Percentiles rank a stretch among this genome's conserved stretches.
Evolutionary conservation across 1,140 invertebrate genomes (phyloP).

Genomic region (Calephelis virginiensis): DNA sequence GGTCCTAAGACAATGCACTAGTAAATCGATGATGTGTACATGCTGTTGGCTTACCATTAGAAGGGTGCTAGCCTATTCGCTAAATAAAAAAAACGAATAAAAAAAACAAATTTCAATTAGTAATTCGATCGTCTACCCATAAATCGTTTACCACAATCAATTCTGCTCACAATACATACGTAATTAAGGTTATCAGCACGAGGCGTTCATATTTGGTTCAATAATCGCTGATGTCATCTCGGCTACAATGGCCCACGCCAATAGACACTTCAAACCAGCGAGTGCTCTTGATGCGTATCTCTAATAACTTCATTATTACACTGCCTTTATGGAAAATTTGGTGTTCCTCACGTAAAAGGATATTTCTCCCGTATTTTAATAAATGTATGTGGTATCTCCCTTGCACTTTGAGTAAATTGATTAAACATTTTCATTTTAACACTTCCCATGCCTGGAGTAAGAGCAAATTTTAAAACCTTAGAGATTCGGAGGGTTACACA

Average conservation of each 20-base stretch:
- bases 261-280: slow-evolving; percentile 30
- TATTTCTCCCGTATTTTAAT: background rate
- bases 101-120: background rate
- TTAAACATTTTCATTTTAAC: no score
- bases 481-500: no score
- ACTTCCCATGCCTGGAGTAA: no score
- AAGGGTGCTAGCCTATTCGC: no score
- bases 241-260: slow-evolving; percentile 19
- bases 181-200: slow-evolving; percentile 27
- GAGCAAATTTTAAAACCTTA: no score
- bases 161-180: slow-evolving; percentile 22
- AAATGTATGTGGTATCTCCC: slow-evolving; percentile 9
- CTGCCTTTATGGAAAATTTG: slow-evolving; percentile 11
- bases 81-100: no score
- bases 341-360: slow-evolving; percentile 1
- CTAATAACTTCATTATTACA: slow-evolving; percentile 17
- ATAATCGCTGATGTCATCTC: slow-evolving; percentile 45
- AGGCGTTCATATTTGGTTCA: slow-evolving; percentile 36
- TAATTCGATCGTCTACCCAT: background rate
- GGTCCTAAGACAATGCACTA: no score
- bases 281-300: slow-evolving; percentile 8
- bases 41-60: no score
- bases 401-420: background rate
- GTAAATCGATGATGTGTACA: no score
- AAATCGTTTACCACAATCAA: slow-evolving; percentile 19